Conservation (phyloP, 2,113 vertebrate genomes). For the Oenanthe oenanthe region DNA sequence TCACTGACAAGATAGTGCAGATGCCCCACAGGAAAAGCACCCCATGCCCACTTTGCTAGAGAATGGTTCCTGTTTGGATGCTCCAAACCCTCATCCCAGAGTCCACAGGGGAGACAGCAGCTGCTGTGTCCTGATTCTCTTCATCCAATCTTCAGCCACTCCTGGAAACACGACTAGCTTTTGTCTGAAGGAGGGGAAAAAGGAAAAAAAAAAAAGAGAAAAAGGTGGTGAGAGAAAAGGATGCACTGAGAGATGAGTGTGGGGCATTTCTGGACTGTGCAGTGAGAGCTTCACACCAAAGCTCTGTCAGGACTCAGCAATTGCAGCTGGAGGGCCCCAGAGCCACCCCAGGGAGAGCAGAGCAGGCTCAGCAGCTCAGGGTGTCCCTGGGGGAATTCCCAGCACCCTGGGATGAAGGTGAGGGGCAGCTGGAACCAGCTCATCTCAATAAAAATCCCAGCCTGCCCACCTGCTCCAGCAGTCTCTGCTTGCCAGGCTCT, state of each 20-base stretch:
- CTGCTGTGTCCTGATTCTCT: conserved; percentile 51
- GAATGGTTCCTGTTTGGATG: conserved; percentile 22
- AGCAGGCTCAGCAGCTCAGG: neutral
- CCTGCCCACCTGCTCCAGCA: neutral
- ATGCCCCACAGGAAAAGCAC: conserved; percentile 70
- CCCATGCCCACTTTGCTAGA: conserved; percentile 42
- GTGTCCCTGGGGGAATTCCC: neutral
- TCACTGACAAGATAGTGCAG: conserved; percentile 73
- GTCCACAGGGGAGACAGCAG: conserved; percentile 61
- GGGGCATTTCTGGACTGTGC: neutral
- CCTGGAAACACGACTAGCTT: conserved; percentile 71
- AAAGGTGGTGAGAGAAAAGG: neutral
- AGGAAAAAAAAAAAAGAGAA: neutral
- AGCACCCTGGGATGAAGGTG: neutral
- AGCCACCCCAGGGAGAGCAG: neutral
- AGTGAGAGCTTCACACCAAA: neutral
- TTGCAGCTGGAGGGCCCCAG: neutral
- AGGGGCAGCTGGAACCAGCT: neutral
- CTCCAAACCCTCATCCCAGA: conserved; percentile 58
- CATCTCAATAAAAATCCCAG: neutral
- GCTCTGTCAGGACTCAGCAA: neutral
- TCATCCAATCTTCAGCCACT: conserved; percentile 67
- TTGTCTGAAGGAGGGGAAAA: conserved; percentile 61
- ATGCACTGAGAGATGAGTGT: neutral
- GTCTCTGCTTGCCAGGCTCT: neutral